Evolutionary conservation across 2,797 vertebrate species (phyloP), one percentile per base, ranked within the genome.

Genomic region (Pangasius djambal): DNA sequence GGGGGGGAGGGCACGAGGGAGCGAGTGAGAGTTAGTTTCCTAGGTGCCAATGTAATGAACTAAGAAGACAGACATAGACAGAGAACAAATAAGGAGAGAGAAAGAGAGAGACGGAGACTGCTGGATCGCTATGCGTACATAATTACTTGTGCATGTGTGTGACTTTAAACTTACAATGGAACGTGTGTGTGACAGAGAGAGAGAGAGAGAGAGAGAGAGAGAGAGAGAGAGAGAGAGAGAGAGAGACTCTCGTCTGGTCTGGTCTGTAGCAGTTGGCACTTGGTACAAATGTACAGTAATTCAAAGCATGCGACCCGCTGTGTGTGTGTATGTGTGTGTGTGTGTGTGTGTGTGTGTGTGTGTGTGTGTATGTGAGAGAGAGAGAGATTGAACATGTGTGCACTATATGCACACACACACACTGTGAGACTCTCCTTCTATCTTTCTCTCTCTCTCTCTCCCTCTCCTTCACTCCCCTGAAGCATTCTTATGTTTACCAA

Each of bases 261-360:
- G 88, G 88, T 85, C 81, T 86, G 59, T 93, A 92, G 94, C 95
- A 95, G 95, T 94, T 96, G 95, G 95, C 93, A 94, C 93, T 93
- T 90, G 93, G 91, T 93, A 34, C 94, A 94, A 95, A 95, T 94
- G 95, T 94, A 95, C 92, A 95, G 94, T 96, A 95, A 96, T 96
- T 95, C 93, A 95, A 96, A 95, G 95, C 95, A 96, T 96, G 95
- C 95, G 91, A 94, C 90, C 90, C 91, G 91, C 93, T 85, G 89
- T 9, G 65, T 92, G 93, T 92, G 88, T 85, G 91, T 91, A 91
- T 88, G 87, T 85, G 86, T 87, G 88, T 88, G 83, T 69, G 61
- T 83, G 69, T 85, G 90, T 83, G 83, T 65, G 61, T 79, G 40
- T 44, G 90, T 40, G 57, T 65, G 31, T 69, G 50, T 48, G 44